Conservation (phyloP, 2,888 invertebrate species). For the Thymelicus acteon region DNA sequence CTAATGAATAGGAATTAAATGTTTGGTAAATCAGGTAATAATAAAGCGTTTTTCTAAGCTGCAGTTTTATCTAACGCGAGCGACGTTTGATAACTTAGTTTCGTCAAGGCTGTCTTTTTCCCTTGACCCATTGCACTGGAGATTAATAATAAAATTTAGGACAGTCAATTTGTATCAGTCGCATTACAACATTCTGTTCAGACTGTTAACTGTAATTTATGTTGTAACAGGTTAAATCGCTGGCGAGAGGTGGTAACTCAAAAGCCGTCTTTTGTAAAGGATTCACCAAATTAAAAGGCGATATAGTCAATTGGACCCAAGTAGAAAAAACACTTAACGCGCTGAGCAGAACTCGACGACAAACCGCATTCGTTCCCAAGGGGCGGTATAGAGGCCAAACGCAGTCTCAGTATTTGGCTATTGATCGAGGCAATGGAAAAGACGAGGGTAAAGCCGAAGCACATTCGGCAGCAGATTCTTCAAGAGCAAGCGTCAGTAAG, state of each 20-base stretch:
- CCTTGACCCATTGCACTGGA: constrained; percentile 69
- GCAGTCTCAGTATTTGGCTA: constrained; percentile 92
- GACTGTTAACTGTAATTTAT: constrained; percentile 35
- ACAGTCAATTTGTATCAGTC: constrained; percentile 5
- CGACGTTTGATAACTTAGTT: constrained; percentile 61
- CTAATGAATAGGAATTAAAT: not conserved
- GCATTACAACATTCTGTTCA: constrained; percentile 16
- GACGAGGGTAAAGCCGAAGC: constrained; percentile 92
- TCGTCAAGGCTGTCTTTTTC: constrained; percentile 65
- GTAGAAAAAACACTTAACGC: constrained; percentile 2
- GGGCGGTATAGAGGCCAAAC: constrained; percentile 90
- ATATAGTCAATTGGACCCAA: constrained; percentile 35
- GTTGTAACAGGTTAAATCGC: constrained; percentile 56
- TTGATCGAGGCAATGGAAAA: constrained; percentile 80
- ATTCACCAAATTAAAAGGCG: constrained; percentile 29
- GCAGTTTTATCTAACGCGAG: constrained; percentile 30
- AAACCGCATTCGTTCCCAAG: constrained; percentile 54
- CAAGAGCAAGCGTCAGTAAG: constrained; percentile 90
- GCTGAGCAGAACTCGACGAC: constrained; percentile 56
- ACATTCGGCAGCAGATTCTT: constrained; percentile 89
- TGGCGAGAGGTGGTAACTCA: constrained; percentile 41
- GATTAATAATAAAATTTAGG: constrained; percentile 55
- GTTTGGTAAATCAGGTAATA: not conserved
- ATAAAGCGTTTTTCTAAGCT: constrained; percentile 18
- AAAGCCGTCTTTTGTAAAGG: constrained; percentile 54